Conservation (phyloP, 2,113 vertebrate species). For the Tringa solitaria region DNA sequence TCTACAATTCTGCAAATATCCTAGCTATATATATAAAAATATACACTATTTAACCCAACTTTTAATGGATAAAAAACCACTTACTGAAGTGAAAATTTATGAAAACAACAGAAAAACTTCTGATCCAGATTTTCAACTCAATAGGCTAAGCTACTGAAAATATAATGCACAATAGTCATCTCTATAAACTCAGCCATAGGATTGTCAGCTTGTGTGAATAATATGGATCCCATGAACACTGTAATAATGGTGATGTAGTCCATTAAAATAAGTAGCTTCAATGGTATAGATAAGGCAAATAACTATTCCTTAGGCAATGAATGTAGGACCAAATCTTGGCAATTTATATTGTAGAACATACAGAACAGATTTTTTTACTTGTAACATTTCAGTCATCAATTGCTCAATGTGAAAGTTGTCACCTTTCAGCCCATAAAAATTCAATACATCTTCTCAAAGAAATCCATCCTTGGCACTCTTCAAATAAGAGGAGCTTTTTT, state of each 20-base stretch:
- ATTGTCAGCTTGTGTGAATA: neutral
- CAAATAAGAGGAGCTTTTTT: neutral
- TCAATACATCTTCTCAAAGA: neutral
- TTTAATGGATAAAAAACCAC: neutral
- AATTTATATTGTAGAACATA: neutral
- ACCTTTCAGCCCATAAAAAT: neutral
- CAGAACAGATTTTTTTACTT: neutral
- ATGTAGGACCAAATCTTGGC: neutral
- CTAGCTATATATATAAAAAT: neutral
- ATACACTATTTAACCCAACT: neutral
- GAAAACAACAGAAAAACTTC: neutral
- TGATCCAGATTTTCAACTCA: neutral
- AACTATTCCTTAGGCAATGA: neutral
- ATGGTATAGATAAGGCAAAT: neutral
- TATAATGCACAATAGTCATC: neutral
- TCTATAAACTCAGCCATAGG: neutral
- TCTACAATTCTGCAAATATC: neutral
- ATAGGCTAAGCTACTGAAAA: neutral
- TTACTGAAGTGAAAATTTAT: neutral
- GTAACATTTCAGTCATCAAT: neutral
- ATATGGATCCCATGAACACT: neutral
- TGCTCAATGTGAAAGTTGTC: neutral
- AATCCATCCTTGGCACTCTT: neutral
- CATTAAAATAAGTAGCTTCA: neutral
- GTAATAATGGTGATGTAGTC: neutral